Percentiles rank a stretch among this genome's conserved stretches.
Evolutionary conservation across 2,797 vertebrate genomes (phyloP).

Genomic region (Enoplosus armatus): DNA sequence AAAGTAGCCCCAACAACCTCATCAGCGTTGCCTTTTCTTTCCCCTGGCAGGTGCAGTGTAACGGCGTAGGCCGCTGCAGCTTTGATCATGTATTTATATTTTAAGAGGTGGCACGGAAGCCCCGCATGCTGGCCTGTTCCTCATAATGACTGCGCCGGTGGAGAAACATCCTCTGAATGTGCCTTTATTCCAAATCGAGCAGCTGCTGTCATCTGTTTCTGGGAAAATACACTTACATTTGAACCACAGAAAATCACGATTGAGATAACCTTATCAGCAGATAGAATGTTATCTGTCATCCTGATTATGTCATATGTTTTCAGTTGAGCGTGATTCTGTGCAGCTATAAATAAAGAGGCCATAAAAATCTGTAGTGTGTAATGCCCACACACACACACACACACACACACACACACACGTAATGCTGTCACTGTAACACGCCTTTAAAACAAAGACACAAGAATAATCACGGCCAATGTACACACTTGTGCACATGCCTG

Average conservation of each 20-base stretch:
- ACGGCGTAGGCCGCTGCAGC: slow-evolving; percentile 36
- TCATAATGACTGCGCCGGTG: slow-evolving; percentile 10
- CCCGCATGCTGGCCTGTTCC: not conserved
- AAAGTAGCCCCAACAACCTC: slow-evolving; percentile 60
- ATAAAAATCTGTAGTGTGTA: slow-evolving; percentile 57
- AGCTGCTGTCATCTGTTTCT: slow-evolving; percentile 38
- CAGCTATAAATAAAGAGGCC: slow-evolving; percentile 76
- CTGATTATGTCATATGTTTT: slow-evolving; percentile 79
- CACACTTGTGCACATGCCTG: slow-evolving; percentile 15
- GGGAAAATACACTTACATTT: slow-evolving; percentile 46
- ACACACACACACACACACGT: slow-evolving; percentile 12
- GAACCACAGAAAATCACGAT: slow-evolving; percentile 58
- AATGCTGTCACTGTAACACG: slow-evolving; percentile 31
- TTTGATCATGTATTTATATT: slow-evolving; percentile 73
- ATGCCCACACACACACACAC: slow-evolving; percentile 20
- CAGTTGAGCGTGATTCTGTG: slow-evolving; percentile 60
- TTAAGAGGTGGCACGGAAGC: slow-evolving; percentile 27
- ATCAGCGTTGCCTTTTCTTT: slow-evolving; percentile 42
- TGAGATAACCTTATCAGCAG: slow-evolving; percentile 75
- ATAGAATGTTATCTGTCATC: slow-evolving; percentile 76
- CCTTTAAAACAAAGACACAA: slow-evolving; percentile 52
- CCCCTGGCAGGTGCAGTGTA: slow-evolving; percentile 52
- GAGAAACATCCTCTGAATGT: slow-evolving; percentile 34
- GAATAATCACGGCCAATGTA: slow-evolving; percentile 38
- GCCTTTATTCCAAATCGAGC: slow-evolving; percentile 48